A percentile compares a stretch with the other conserved stretches of the same genome.
phyloP scores from a whole-genome alignment of 53 echinoderm and acorn worm genomes.

The Paelopatides confundens region DNA sequence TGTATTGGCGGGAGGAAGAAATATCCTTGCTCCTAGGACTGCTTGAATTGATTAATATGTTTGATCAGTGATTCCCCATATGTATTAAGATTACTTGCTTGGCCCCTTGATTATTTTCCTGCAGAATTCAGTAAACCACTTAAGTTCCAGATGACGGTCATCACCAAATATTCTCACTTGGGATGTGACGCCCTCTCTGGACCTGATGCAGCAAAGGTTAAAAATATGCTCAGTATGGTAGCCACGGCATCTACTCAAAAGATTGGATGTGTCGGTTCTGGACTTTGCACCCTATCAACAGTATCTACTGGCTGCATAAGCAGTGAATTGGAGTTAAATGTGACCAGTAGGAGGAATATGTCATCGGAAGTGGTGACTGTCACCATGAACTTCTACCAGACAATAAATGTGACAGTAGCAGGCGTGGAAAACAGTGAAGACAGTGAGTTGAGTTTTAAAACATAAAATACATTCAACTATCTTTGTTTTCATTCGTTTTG shows the following conservation, averaged over 20 bases:
- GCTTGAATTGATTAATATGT: too few relatives aligned
- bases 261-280: not conserved
- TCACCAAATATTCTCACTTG: not conserved
- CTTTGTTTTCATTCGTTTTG: too few relatives aligned
- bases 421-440: not conserved
- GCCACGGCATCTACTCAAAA: not conserved
- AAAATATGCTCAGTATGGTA: not conserved
- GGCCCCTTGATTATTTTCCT: not conserved
- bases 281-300: not conserved
- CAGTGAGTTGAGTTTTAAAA: not conserved
- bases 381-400: constrained; percentile 2
- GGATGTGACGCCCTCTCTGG: not conserved
- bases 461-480: too few relatives aligned
- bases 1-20: too few relatives aligned
- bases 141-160: not conserved
- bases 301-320: not conserved
- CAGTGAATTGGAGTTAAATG: not conserved
- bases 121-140: constrained; percentile 25
- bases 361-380: not conserved
- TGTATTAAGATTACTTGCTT: too few relatives aligned
- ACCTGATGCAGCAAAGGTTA: not conserved
- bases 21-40: too few relatives aligned
- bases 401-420: not conserved
- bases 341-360: not conserved
- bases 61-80: too few relatives aligned